Conservation (phyloP, 1,140 invertebrate genomes). For the Drosophila ercepeae region DNA sequence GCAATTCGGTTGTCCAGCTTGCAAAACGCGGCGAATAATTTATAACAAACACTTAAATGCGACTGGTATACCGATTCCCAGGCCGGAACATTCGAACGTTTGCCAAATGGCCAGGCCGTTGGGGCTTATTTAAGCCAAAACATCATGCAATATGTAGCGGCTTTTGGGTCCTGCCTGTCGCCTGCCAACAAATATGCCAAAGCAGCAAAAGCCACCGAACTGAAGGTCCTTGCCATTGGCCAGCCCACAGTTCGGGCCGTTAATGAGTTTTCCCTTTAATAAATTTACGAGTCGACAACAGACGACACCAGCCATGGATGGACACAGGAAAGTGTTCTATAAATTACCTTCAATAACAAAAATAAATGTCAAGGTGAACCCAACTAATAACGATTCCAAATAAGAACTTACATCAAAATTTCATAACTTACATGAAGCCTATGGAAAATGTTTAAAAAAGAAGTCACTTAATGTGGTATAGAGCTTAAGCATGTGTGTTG, state of each 20-base stretch:
- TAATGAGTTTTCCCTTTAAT: constrained; percentile 51
- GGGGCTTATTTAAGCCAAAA: constrained; percentile 56
- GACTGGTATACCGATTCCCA: constrained; percentile 50
- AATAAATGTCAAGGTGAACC: no score
- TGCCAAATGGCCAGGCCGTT: constrained; percentile 66
- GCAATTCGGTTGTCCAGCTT: constrained; percentile 40
- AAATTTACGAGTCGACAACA: constrained; percentile 26
- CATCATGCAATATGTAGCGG: constrained; percentile 54
- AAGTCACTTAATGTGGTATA: no score
- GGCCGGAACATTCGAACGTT: constrained; percentile 43
- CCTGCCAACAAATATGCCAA: constrained; percentile 44
- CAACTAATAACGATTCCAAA: no score
- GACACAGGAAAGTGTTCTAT: constrained; percentile 9
- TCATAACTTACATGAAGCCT: no score
- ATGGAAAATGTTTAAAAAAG: no score
- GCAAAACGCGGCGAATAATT: constrained; percentile 64
- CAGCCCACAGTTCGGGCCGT: constrained; percentile 24
- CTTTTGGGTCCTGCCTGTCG: constrained; percentile 24
- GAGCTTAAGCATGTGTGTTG: background rate
- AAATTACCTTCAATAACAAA: no score
- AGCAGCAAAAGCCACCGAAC: constrained; percentile 12
- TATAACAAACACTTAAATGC: constrained; percentile 64
- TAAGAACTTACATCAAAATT: no score
- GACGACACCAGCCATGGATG: constrained; percentile 2
- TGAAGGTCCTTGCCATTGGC: constrained; percentile 37